Base-by-base conservation (phyloP, 2,113 vertebrate species). In the Cyprinodon tularosa region DNA sequence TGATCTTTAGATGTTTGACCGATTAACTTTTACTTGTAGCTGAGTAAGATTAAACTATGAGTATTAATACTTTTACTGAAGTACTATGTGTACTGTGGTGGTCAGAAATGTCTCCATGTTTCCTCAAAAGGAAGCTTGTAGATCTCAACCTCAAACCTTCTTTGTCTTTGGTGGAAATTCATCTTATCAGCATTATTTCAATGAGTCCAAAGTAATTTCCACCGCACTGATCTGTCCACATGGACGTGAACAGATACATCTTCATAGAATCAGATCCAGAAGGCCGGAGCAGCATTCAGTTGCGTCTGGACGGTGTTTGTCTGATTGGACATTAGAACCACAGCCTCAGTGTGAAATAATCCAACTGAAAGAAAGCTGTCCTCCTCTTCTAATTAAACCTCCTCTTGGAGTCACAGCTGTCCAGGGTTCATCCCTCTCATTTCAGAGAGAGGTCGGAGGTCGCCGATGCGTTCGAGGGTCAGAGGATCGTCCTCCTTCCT, bases 401-500 rank as follows among this genome's bases (percentile, higher is more conserved):
- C 12, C 37, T 64, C 38, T 3, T 74, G 53, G 36, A 29, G 14
- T 15, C 62, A 22, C 75, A 79, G 75, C 84, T 74, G 81, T 74
- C 13, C 9, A 62, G 67, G 66, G 40, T 60, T 66, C 60, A 11
- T 47, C 64, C 40, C 2, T 47, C 50, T 60, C 3, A 1, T 65
- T 20, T 38, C 12, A 78, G 47, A 60, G 20, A n/a, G 13, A 72
- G 77, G 77, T 86, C 83, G 88, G 60, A 89, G 86, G 83, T 91
- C 80, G 62, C 37, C 0, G 62, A 66, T 76, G 80, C 39, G 8
- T 81, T 84, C 15, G 15, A 13, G 64, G 86, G 76, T 76, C 61
- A 72, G 78, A 29, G 0, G 81, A 50, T 39, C 50, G 20, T 57
- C 50, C 17, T 20, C 50, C 50, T 53, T 68, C 60, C 66, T 14